Evolutionary conservation across 2,113 vertebrate species (phyloP), one percentile per base, ranked within the genome.

Genomic region (Podarcis cretensis): DNA sequence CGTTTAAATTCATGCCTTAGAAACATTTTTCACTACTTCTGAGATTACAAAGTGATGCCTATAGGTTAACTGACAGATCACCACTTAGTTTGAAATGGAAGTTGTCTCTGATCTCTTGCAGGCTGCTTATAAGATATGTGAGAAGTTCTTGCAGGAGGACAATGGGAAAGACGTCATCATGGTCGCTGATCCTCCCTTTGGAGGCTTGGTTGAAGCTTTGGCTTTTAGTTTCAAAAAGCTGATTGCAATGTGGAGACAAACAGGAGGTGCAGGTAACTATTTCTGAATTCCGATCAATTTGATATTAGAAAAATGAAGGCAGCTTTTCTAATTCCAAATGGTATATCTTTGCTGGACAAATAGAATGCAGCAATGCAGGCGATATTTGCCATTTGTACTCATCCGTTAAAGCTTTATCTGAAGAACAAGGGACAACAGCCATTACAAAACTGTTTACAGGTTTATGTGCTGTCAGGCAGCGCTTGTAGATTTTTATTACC

Each of bases 181-280:
- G 97, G 97, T 99, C 91, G 96, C 98, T 0, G 99, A 99, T 95
- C 99, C 99, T 27, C 98, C 99, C 0, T 99, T 99, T 87, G 98
- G 99, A 16, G 99, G 99, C 73, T 96, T 99, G 94, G 98, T 99
- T 85, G 98, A 98, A 94, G 98, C 98, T n/a, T 94, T 99, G 90
- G 98, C 98, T 92, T 95, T 96, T 90, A 98, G 97, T 84, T 99
- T 99, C 96, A 98, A 97, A 89, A 97, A 97, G 89, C 96, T 99
- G 87, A 97, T 97, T 48, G 93, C 96, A 73, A 95, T 96, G 27
- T 98, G 98, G 98, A 96, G 75, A 90, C 92, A 94, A 78, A 90
- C 95, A 89, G 96, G 96, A 83, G 92, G 86, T 37, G 76, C 93
- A 92, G 98, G 98, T 98, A 20, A 48, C 91, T 91, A 14, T 83